Conservation (phyloP, 2,797 vertebrate species). For the Liparis tanakae region DNA sequence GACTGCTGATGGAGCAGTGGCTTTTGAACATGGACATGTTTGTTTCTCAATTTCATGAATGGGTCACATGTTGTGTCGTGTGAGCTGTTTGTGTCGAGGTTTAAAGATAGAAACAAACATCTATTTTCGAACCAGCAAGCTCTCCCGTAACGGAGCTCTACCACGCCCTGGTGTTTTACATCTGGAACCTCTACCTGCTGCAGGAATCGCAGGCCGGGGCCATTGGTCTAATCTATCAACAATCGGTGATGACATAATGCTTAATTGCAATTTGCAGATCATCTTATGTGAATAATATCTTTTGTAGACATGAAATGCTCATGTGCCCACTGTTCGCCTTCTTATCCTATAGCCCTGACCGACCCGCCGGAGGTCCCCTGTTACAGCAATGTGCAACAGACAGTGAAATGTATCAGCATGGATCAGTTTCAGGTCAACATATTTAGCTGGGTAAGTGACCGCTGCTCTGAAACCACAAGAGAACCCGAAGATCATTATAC, state of each 20-base stretch:
- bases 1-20: not conserved
- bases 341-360: slow-evolving; percentile 45
- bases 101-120: slow-evolving; percentile 18
- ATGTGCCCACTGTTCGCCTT: slow-evolving; percentile 13
- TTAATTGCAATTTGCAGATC: not conserved
- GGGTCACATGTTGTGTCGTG: slow-evolving; percentile 6
- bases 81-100: slow-evolving; percentile 31
- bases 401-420: slow-evolving; percentile 64
- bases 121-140: slow-evolving; percentile 32
- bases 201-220: not conserved
- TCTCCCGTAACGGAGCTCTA: slow-evolving; percentile 12
- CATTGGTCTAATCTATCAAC: not conserved
- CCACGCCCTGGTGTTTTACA: slow-evolving; percentile 40
- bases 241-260: not conserved
- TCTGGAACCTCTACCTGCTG: slow-evolving; percentile 22
- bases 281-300: not conserved
- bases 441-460: not conserved
- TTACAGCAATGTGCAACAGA: slow-evolving; percentile 74
- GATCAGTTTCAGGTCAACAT: slow-evolving; percentile 15
- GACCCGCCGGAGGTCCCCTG: slow-evolving; percentile 61
- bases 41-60: slow-evolving; percentile 21
- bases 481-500: not conserved
- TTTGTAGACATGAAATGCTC: not conserved
- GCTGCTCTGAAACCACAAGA: not conserved
- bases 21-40: slow-evolving; percentile 4